A percentile compares a stretch with the other conserved stretches of the same genome.
These are phyloP conservation scores for Augochlora pura DNA, from an alignment of 1,140 invertebrate genomes.

Conservation along the genomic window DNA sequence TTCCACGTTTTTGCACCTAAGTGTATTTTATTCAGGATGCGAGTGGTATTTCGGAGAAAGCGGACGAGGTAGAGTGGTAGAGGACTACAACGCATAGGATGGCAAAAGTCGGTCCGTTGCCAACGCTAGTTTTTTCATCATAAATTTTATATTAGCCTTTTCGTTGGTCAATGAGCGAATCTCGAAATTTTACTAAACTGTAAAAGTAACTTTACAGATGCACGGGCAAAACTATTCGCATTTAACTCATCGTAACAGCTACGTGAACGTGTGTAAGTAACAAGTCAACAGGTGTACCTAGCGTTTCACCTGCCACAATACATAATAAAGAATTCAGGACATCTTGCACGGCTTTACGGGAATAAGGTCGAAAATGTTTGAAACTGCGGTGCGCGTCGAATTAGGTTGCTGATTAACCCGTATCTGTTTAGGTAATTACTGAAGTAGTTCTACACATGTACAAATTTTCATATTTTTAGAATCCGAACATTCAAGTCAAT, in stretches of 20 bases:
- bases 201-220: not conserved
- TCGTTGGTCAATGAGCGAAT: slow-evolving; percentile 5
- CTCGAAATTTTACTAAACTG: not conserved
- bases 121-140: not conserved
- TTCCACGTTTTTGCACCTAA: not conserved
- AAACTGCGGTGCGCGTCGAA: not conserved
- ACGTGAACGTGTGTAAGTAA: not conserved
- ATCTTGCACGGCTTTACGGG: not conserved
- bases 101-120: not conserved
- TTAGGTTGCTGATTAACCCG: not conserved
- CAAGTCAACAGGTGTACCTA: not conserved
- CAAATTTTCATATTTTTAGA: too few species aligned
- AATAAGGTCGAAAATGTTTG: not conserved
- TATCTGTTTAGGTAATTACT: not conserved
- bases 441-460: too few species aligned
- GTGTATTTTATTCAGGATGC: slow-evolving; percentile 31
- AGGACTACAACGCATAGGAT: not conserved
- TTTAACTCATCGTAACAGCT: not conserved
- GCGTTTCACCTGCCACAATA: not conserved
- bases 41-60: slow-evolving; percentile 15
- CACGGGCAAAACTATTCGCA: not conserved
- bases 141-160: not conserved
- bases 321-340: not conserved
- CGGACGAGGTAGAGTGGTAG: not conserved
- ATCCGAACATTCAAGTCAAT: too few species aligned